These are phyloP conservation scores for Gymnoscelis rufifasciata DNA, from an alignment of 2,888 invertebrate genomes.

Conservation along the genomic window DNA sequence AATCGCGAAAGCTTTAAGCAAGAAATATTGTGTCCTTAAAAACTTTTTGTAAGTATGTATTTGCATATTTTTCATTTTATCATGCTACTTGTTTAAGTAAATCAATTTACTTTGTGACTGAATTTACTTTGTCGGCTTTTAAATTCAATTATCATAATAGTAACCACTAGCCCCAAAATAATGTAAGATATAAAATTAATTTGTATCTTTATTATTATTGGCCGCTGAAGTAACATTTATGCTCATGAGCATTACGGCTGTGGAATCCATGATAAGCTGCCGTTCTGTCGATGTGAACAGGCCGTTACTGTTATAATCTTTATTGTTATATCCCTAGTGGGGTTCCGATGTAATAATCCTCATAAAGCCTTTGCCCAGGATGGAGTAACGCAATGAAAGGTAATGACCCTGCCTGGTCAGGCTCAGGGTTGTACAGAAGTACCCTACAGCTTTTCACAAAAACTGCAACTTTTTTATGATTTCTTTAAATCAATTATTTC, in stretches of 20 bases:
- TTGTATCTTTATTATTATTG: conserved; percentile 17
- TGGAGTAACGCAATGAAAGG: conserved; percentile 43
- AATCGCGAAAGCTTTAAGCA: too few relatives aligned
- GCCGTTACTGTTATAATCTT: conserved; percentile 32
- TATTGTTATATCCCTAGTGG: conserved; percentile 30
- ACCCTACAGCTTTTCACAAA: conserved; percentile 1
- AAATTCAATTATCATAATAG: conserved; percentile 2
- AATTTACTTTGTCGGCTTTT: background rate
- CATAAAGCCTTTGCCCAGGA: conserved; percentile 39
- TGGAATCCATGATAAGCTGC: conserved; percentile 19
- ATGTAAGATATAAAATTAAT: conserved; percentile 10
- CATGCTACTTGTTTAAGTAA: background rate
- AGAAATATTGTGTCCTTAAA: too few relatives aligned
- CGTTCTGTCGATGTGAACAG: conserved; percentile 17
- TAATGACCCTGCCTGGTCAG: conserved; percentile 38
- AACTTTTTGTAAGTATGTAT: too few relatives aligned
- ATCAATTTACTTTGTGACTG: background rate
- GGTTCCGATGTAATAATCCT: conserved; percentile 36
- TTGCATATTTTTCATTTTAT: conserved; percentile 6
- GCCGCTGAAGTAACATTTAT: conserved; percentile 14
- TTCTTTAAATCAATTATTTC: too few relatives aligned
- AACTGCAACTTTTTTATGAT: background rate
- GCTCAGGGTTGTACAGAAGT: conserved; percentile 25
- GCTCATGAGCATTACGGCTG: conserved; percentile 14
- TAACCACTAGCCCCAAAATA: conserved; percentile 5